phyloP scores from a whole-genome alignment of 2,888 invertebrate species.

The Drosophila atroscutellata region DNA sequence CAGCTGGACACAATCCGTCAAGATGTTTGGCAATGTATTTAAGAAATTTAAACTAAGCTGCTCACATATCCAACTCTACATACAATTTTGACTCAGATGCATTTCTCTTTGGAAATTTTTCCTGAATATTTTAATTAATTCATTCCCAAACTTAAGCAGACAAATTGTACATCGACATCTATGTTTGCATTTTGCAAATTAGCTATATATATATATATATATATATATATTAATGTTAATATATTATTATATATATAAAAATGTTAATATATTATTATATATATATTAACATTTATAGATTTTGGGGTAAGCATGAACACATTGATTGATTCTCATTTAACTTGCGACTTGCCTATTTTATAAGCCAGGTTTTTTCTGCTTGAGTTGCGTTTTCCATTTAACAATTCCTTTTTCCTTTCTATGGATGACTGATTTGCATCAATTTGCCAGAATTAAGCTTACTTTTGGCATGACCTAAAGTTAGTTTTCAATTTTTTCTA shows the following conservation, averaged over 20 bases:
- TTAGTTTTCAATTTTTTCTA: conserved; percentile 1
- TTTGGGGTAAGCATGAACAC: conserved; percentile 8
- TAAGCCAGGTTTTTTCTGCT: background rate
- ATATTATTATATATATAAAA: too few relatives aligned
- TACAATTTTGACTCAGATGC: background rate
- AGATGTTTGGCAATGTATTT: background rate
- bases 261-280: too few relatives aligned
- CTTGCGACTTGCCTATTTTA: conserved; percentile 15
- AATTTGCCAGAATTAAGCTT: background rate
- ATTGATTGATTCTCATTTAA: conserved; percentile 36
- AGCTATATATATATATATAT: too few relatives aligned
- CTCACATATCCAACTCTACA: background rate
- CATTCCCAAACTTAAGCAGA: conserved; percentile 3
- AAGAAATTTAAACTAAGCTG: background rate
- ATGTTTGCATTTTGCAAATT: background rate
- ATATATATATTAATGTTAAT: too few relatives aligned
- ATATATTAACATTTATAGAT: conserved; percentile 17
- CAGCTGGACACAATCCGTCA: background rate
- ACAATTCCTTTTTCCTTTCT: background rate
- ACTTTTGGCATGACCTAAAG: conserved; percentile 11
- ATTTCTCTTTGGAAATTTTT: background rate
- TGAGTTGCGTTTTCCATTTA: background rate
- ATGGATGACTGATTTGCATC: conserved; percentile 43
- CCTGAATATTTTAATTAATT: background rate
- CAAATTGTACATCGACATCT: conserved; percentile 5